These are phyloP conservation scores for Bombyx mandarina DNA, from an alignment of 1,140 invertebrate genomes.

Conservation along the genomic window DNA sequence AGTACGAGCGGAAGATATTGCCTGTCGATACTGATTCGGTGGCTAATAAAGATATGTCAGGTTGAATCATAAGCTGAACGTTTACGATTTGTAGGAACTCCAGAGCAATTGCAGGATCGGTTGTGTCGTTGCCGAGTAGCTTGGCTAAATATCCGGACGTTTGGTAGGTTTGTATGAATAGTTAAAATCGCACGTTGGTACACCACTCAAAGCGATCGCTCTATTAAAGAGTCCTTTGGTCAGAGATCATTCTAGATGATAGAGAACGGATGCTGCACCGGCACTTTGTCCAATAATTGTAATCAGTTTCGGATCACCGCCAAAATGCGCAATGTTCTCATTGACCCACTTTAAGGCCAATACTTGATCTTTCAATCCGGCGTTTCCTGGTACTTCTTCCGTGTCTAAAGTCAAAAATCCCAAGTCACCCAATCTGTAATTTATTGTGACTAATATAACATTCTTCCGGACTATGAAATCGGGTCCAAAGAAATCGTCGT, in stretches of 20 bases:
- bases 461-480: slow-evolving; percentile 75
- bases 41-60: slow-evolving; percentile 6
- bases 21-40: background rate
- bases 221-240: slow-evolving; percentile 49
- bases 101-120: slow-evolving; percentile 38
- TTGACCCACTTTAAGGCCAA: slow-evolving; percentile 42
- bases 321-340: slow-evolving; percentile 72
- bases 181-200: slow-evolving; percentile 24
- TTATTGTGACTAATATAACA: slow-evolving; percentile 77
- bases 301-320: slow-evolving; percentile 79
- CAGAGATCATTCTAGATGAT: slow-evolving; percentile 44
- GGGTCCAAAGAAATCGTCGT: slow-evolving; percentile 66
- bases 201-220: slow-evolving; percentile 37
- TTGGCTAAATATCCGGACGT: slow-evolving; percentile 30
- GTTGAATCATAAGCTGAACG: slow-evolving; percentile 23
- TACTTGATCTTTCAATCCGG: slow-evolving; percentile 47
- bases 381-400: slow-evolving; percentile 50
- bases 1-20: background rate
- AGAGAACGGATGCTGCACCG: slow-evolving; percentile 63
- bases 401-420: slow-evolving; percentile 70
- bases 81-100: slow-evolving; percentile 57
- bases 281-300: slow-evolving; percentile 83
- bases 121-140: slow-evolving; percentile 24
- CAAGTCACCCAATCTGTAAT: slow-evolving; percentile 77
- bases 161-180: slow-evolving; percentile 18